Conservation (phyloP, 2,888 invertebrate species). For the Metellina segmentata region DNA sequence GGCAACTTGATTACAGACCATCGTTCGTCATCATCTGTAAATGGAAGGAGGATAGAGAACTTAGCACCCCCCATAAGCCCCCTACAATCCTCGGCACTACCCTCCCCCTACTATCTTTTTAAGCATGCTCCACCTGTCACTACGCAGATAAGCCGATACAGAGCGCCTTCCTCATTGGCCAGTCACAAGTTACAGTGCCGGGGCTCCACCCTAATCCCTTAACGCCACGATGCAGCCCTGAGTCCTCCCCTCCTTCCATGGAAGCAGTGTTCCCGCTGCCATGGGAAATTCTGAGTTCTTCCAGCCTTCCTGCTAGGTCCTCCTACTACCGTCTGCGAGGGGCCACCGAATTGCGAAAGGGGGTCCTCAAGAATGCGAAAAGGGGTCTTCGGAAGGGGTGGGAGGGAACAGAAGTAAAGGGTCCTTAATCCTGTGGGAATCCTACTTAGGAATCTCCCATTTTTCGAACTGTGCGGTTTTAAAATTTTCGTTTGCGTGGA, state of each 20-base stretch:
- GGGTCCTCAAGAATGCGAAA: slow-evolving; percentile 21
- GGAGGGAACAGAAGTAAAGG: slow-evolving; percentile 13
- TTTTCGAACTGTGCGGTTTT: slow-evolving; percentile 55
- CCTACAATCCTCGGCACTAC: slow-evolving; percentile 20
- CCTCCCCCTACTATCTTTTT: slow-evolving; percentile 51
- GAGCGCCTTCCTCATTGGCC: slow-evolving; percentile 74
- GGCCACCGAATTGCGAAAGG: slow-evolving; percentile 33
- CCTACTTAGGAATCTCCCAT: slow-evolving; percentile 38
- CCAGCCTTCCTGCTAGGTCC: neutral
- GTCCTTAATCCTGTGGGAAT: slow-evolving; percentile 45
- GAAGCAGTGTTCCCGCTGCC: slow-evolving; percentile 46
- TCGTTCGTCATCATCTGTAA: slow-evolving; percentile 76
- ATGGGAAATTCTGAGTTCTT: slow-evolving; percentile 54
- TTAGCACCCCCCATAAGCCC: slow-evolving; percentile 37
- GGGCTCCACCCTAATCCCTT: slow-evolving; percentile 76
- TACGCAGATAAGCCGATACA: slow-evolving; percentile 76
- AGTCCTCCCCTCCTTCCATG: slow-evolving; percentile 20
- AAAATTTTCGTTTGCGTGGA: slow-evolving; percentile 58
- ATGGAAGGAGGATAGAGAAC: slow-evolving; percentile 64
- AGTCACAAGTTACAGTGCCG: slow-evolving; percentile 69
- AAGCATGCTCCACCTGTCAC: slow-evolving; percentile 75
- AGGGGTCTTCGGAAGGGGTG: slow-evolving; percentile 11
- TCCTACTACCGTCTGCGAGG: slow-evolving; percentile 36
- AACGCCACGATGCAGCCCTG: slow-evolving; percentile 45
- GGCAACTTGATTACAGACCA: slow-evolving; percentile 76